A percentile compares a stretch with the other conserved stretches of the same genome.
phyloP scores from a whole-genome alignment of 2,797 vertebrate species.

The Ctenopoma multispine region DNA sequence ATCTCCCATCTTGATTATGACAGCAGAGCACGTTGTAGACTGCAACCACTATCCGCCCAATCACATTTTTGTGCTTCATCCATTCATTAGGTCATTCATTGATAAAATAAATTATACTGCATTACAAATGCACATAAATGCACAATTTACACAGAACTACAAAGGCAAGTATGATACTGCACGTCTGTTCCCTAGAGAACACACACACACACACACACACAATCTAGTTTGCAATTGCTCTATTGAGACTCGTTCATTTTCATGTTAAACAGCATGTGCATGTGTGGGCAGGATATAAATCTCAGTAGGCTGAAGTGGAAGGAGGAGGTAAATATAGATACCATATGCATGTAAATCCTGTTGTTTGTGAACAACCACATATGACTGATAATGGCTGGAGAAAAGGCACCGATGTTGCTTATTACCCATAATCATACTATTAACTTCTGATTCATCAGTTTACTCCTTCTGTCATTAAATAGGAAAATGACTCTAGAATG shows the following conservation, averaged over 20 bases:
- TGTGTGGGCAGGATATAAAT: slow-evolving; percentile 20
- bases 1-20: too few species aligned
- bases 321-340: not conserved
- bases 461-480: not conserved
- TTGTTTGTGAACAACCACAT: slow-evolving; percentile 8
- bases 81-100: too few species aligned
- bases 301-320: not conserved
- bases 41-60: too few species aligned
- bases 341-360: not conserved
- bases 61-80: too few species aligned
- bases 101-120: too few species aligned
- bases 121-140: slow-evolving; percentile 6
- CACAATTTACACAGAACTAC: not conserved
- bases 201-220: slow-evolving; percentile 10
- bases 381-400: slow-evolving; percentile 6
- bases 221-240: slow-evolving; percentile 38
- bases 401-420: slow-evolving; percentile 6
- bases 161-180: slow-evolving; percentile 18
- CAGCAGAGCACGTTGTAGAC: not conserved
- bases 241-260: slow-evolving; percentile 46
- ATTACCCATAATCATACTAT: slow-evolving; percentile 3
- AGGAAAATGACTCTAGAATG: not conserved
- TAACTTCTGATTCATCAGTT: slow-evolving; percentile 15
- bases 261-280: slow-evolving; percentile 31
- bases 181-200: slow-evolving; percentile 35